A percentile compares a stretch with the other conserved stretches of the same genome.
Conservation (phyloP, 2,113 vertebrate genomes). For the Plotosus lineatus region DNA sequence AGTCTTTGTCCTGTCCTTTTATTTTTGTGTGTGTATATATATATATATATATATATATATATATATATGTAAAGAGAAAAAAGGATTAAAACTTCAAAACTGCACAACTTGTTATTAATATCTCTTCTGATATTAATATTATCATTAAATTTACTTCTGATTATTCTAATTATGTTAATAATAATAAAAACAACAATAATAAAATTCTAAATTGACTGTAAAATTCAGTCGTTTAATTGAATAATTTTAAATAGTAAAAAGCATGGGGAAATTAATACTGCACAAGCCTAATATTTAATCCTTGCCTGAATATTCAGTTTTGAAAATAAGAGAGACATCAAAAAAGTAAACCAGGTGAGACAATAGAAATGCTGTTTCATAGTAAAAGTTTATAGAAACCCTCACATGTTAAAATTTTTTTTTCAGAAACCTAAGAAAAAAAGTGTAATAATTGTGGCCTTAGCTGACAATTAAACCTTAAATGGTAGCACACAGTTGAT, state of each 20-base stretch:
- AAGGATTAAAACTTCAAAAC: too few relatives aligned
- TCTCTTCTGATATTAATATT: too few relatives aligned
- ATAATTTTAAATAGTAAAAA: not conserved
- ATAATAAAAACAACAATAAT: too few relatives aligned
- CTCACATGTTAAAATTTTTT: not conserved
- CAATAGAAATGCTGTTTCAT: conserved; percentile 50
- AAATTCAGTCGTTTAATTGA: not conserved
- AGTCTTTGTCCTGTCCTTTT: too few relatives aligned
- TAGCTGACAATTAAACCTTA: not conserved
- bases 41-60: too few relatives aligned
- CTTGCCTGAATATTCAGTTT: not conserved
- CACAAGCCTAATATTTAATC: not conserved
- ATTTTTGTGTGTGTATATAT: too few relatives aligned
- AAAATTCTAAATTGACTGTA: too few relatives aligned
- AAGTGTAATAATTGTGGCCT: conserved; percentile 21
- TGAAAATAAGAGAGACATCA: conserved; percentile 60
- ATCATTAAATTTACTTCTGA: not conserved
- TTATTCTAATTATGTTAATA: too few relatives aligned
- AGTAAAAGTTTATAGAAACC: conserved; percentile 27
- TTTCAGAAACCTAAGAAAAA: conserved; percentile 30
- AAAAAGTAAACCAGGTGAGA: conserved; percentile 62
- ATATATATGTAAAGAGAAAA: too few relatives aligned
- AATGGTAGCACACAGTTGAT: not conserved
- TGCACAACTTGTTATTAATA: too few relatives aligned
- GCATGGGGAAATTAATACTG: not conserved